Conservation (phyloP, 2,888 invertebrate genomes). For the Nematopogon swammerdamellus region DNA sequence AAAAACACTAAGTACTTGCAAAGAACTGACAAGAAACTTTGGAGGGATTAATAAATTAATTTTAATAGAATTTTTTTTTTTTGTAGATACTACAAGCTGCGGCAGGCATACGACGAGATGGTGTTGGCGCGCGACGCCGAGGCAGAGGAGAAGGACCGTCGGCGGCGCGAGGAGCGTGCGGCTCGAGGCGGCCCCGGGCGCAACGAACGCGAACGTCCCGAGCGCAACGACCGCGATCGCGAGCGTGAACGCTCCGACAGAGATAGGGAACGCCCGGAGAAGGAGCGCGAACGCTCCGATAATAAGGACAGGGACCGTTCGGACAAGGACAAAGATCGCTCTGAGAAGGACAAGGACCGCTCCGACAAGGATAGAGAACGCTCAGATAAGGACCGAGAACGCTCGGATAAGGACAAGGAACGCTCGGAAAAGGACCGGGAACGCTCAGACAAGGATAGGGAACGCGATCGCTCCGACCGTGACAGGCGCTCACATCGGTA, state of each 20-base stretch:
- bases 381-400: conserved; percentile 13
- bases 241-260: conserved; percentile 20
- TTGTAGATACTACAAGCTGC: conserved; percentile 66
- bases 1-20: no score
- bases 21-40: no score
- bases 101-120: conserved; percentile 67
- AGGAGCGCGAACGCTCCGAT: conserved; percentile 24
- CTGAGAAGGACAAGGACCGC: conserved; percentile 10
- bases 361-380: conserved; percentile 14
- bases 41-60: no score
- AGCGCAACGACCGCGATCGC: conserved; percentile 27
- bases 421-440: conserved; percentile 13
- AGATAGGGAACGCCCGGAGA: conserved; percentile 15
- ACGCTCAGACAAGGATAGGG: conserved; percentile 13
- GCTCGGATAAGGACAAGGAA: conserved; percentile 18
- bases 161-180: conserved; percentile 42
- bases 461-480: conserved; percentile 18
- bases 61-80: no score
- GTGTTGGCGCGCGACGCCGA: conserved; percentile 58
- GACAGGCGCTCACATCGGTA: conserved; percentile 16
- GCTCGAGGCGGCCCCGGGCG: conserved; percentile 35
- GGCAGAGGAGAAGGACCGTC: conserved; percentile 55
- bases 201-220: conserved; percentile 39
- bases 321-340: conserved; percentile 10
- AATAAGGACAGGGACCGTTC: conserved; percentile 15